These are phyloP conservation scores for Eupsilia transversa DNA, from an alignment of 2,888 invertebrate genomes.

Conservation along the genomic window DNA sequence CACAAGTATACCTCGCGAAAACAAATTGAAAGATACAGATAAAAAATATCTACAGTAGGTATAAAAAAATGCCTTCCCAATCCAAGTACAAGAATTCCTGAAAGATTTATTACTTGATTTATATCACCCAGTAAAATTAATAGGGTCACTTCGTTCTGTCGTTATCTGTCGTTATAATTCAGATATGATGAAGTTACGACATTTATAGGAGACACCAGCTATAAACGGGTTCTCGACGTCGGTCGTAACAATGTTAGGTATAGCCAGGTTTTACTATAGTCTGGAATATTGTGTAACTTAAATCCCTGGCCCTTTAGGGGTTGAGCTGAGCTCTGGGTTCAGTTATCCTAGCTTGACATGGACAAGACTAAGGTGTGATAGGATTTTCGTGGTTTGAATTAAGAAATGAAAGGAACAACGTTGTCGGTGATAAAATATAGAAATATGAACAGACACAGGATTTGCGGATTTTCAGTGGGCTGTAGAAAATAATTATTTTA, in stretches of 20 bases:
- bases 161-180: conserved; percentile 54
- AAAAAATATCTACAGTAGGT: neutral
- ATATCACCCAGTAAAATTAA: conserved; percentile 53
- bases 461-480: too few relatives aligned
- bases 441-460: too few relatives aligned
- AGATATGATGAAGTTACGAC: conserved; percentile 51
- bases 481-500: too few relatives aligned
- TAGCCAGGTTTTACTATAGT: conserved; percentile 20
- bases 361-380: neutral
- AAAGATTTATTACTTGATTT: conserved; percentile 47
- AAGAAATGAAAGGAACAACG: too few relatives aligned
- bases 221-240: conserved; percentile 39
- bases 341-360: neutral
- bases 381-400: neutral
- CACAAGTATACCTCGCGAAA: neutral
- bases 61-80: conserved; percentile 3
- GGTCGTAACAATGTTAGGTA: conserved; percentile 27
- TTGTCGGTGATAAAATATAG: too few relatives aligned
- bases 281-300: conserved; percentile 21
- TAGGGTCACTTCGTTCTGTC: conserved; percentile 42
- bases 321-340: neutral
- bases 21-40: neutral
- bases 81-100: conserved; percentile 15
- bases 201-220: conserved; percentile 34
- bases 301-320: conserved; percentile 1